A percentile compares a stretch with the other conserved stretches of the same genome.
phyloP scores from a whole-genome alignment of 1,140 invertebrate species.

The Cydia splendana region DNA sequence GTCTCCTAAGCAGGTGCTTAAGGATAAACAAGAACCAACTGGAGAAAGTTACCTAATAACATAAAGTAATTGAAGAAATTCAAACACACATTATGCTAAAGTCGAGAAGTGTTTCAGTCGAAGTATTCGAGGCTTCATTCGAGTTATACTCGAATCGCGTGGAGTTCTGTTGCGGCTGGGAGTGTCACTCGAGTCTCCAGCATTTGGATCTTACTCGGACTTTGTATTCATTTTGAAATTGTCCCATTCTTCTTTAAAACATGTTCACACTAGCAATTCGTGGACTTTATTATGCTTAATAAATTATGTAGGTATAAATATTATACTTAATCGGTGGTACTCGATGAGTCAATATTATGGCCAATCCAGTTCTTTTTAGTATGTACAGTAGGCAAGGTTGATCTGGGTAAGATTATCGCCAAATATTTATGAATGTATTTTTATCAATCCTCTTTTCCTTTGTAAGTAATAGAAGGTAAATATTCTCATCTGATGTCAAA shows the following conservation, averaged over 20 bases:
- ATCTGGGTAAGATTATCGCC: no score
- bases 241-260: not conserved
- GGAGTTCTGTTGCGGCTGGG: constrained; percentile 7
- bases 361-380: no score
- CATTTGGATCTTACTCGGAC: not conserved
- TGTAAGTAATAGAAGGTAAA: not conserved
- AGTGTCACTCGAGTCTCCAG: not conserved
- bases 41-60: constrained; percentile 2
- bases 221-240: not conserved
- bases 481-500: not conserved
- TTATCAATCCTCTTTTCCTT: no score
- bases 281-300: no score
- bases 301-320: no score
- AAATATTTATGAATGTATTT: no score
- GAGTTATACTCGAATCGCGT: not conserved
- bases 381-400: no score
- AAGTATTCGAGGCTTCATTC: not conserved
- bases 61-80: constrained; percentile 17
- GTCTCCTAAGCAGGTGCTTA: not conserved
- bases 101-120: not conserved
- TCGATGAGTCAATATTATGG: no score
- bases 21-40: not conserved
- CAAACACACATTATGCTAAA: constrained; percentile 11
- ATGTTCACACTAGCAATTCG: no score
- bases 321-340: no score